phyloP scores from a whole-genome alignment of 2,888 invertebrate genomes.

The Eupeodes luniger region DNA sequence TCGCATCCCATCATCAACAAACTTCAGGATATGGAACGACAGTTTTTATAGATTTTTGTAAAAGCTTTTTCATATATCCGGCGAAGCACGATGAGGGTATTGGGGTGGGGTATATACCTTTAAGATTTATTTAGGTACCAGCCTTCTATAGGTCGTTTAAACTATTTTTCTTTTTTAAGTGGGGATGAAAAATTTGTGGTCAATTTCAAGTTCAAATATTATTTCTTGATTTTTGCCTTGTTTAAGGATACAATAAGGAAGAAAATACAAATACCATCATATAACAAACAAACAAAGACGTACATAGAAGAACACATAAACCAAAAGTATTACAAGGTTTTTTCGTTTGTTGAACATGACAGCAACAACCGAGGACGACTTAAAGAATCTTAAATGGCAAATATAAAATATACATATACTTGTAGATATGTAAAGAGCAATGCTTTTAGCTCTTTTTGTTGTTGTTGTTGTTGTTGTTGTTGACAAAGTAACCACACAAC shows the following conservation, averaged over 20 bases:
- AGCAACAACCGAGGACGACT: constrained; percentile 33
- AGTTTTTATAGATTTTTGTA: constrained; percentile 24
- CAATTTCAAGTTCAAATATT: constrained; percentile 35
- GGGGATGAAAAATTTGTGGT: constrained; percentile 9
- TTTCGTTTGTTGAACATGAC: constrained; percentile 10
- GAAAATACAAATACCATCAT: too few species aligned
- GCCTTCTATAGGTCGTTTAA: not conserved
- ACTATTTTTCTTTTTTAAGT: not conserved
- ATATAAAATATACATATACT: not conserved
- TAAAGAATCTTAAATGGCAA: constrained; percentile 37
- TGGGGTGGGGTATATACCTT: not conserved
- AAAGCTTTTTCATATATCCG: not conserved
- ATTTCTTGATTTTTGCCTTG: constrained; percentile 17
- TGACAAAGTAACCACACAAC: constrained; percentile 34
- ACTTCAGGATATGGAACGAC: constrained; percentile 3
- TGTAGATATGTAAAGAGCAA: constrained; percentile 1
- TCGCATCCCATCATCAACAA: not conserved
- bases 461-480: not conserved
- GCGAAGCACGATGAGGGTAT: too few species aligned
- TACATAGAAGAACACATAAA: not conserved
- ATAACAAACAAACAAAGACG: not conserved
- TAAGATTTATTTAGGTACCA: not conserved
- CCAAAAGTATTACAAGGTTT: constrained; percentile 15
- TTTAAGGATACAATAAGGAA: not conserved
- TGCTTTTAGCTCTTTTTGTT: constrained; percentile 23